A percentile compares a stretch with the other conserved stretches of the same genome.
Evolutionary conservation across 2,797 vertebrate genomes (phyloP).

Genomic region (Typhlichthys subterraneus): DNA sequence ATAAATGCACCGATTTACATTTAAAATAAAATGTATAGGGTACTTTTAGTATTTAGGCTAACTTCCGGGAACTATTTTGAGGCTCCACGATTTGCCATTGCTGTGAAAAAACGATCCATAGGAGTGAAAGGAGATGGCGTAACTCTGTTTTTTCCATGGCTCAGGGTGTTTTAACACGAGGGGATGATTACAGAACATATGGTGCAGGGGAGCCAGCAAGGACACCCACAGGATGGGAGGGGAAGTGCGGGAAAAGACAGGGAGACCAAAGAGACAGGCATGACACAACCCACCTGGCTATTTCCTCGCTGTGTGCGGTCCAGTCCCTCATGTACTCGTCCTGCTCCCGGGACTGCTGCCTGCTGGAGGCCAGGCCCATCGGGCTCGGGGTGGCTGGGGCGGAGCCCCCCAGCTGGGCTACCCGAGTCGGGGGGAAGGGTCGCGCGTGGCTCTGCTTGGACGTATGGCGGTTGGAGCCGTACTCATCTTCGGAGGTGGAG

Average conservation of each 20-base stretch:
- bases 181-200: too few species aligned
- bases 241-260: background rate
- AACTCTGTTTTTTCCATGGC: too few species aligned
- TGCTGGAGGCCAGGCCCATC: conserved; percentile 76
- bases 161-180: too few species aligned
- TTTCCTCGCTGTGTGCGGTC: conserved; percentile 97
- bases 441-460: conserved; percentile 86
- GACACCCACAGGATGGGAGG: too few species aligned
- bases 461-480: conserved; percentile 93
- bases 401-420: conserved; percentile 84
- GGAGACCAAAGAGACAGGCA: background rate
- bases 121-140: too few species aligned
- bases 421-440: conserved; percentile 78
- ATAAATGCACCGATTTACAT: too few species aligned
- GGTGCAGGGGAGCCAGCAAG: too few species aligned
- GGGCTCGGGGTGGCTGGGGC: conserved; percentile 78
- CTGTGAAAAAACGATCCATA: too few species aligned
- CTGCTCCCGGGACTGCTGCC: conserved; percentile 88
- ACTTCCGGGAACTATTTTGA: too few species aligned
- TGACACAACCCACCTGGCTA: conserved; percentile 84
- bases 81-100: too few species aligned
- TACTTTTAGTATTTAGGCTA: too few species aligned
- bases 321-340: conserved; percentile 96
- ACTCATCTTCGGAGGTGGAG: conserved; percentile 98
- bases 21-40: too few species aligned